A percentile compares a stretch with the other conserved stretches of the same genome.
These are phyloP conservation scores for Polymixis lichenea DNA, from an alignment of 2,888 invertebrate genomes.

Conservation along the genomic window DNA sequence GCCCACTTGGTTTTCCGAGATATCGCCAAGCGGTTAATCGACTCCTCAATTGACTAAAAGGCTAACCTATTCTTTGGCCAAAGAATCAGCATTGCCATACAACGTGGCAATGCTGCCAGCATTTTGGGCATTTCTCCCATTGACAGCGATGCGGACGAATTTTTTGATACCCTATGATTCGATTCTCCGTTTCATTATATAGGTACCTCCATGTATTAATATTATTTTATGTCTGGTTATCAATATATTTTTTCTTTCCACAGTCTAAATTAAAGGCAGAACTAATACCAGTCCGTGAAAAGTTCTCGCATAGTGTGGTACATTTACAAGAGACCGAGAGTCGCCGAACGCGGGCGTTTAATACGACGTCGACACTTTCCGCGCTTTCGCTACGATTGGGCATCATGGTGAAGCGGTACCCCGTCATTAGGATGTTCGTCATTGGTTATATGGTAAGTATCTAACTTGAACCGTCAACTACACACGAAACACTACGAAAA, in stretches of 20 bases:
- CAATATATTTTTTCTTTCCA: conserved; percentile 44
- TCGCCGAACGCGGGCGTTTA: conserved; percentile 53
- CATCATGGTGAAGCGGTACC: conserved; percentile 95
- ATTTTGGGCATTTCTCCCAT: too few species aligned
- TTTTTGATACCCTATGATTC: too few species aligned
- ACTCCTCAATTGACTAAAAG: too few species aligned
- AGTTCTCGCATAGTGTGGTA: conserved; percentile 79
- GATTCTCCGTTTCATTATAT: too few species aligned
- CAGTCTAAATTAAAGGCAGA: conserved; percentile 78
- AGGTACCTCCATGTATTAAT: too few species aligned
- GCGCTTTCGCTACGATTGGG: conserved; percentile 94
- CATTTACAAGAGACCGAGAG: conserved; percentile 76
- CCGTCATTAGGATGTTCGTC: conserved; percentile 95
- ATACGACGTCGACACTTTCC: conserved; percentile 64
- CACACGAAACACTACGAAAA: background rate
- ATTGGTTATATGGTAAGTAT: conserved; percentile 94
- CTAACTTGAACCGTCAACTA: background rate
- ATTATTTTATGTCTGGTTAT: background rate
- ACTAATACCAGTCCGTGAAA: conserved; percentile 66
- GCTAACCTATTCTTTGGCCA: too few species aligned
- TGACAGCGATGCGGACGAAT: too few species aligned
- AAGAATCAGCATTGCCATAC: too few species aligned
- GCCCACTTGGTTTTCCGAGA: too few species aligned
- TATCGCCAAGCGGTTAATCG: too few species aligned
- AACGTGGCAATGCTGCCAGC: too few species aligned